Evolutionary conservation across 2,888 invertebrate species (phyloP).

Genomic region (Platerodrilus igneus): DNA sequence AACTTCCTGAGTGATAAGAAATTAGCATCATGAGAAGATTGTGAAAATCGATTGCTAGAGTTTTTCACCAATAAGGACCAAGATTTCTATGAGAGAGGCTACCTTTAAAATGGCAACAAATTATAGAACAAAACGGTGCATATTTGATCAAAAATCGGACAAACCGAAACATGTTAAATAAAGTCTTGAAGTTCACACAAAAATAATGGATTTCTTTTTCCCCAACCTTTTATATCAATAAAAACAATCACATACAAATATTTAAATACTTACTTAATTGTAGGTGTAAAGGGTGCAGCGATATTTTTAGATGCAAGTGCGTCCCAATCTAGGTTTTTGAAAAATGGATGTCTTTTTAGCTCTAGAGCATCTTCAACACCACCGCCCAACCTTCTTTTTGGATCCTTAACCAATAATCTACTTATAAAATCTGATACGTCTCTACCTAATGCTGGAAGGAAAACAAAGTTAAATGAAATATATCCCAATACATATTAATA

Average conservation of each 20-base stretch:
- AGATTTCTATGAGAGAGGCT: background rate
- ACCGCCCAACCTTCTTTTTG: conserved; percentile 80
- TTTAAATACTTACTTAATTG: conserved; percentile 57
- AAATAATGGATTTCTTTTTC: too few species aligned
- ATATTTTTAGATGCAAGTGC: conserved; percentile 72
- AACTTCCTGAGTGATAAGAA: too few species aligned
- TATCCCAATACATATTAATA: background rate
- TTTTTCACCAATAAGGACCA: too few species aligned
- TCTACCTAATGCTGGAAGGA: conserved; percentile 59
- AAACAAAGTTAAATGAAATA: too few species aligned
- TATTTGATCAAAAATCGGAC: background rate
- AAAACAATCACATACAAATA: too few species aligned
- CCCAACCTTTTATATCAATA: too few species aligned
- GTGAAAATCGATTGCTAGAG: too few species aligned
- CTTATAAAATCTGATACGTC: conserved; percentile 73
- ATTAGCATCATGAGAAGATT: too few species aligned
- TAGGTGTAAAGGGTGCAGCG: conserved; percentile 87
- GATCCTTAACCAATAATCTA: conserved; percentile 84
- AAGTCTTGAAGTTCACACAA: background rate
- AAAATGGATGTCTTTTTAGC: conserved; percentile 86
- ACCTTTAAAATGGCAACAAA: background rate
- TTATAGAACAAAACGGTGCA: background rate
- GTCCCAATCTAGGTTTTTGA: conserved; percentile 80
- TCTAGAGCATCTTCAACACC: conserved; percentile 81
- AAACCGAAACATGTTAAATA: background rate